Conservation (phyloP, 1,140 invertebrate genomes). For the Drosophila sucinea region DNA sequence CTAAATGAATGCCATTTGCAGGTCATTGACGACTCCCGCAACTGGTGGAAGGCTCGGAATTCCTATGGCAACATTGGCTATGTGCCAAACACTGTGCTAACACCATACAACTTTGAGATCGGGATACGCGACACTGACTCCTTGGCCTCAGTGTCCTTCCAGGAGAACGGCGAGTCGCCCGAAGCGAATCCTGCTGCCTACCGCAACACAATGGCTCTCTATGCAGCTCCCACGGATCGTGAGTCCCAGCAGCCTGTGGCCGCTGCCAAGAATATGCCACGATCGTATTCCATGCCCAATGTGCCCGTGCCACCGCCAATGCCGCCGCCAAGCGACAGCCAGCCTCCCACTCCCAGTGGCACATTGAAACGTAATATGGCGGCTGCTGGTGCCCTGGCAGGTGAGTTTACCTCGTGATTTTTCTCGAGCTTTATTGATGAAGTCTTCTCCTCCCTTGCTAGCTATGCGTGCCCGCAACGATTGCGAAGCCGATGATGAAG, state of each 20-base stretch:
- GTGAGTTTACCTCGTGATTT: slow-evolving; percentile 36
- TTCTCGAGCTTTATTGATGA: neutral
- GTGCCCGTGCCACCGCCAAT: slow-evolving; percentile 78
- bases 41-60: slow-evolving; percentile 99
- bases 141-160: slow-evolving; percentile 45
- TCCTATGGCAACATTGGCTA: slow-evolving; percentile 93
- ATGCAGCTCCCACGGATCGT: slow-evolving; percentile 45
- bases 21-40: slow-evolving; percentile 96
- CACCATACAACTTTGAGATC: slow-evolving; percentile 84
- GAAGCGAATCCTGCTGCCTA: slow-evolving; percentile 52
- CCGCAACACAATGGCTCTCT: slow-evolving; percentile 70
- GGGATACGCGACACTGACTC: slow-evolving; percentile 67
- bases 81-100: slow-evolving; percentile 98
- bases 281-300: slow-evolving; percentile 75
- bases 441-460: slow-evolving; percentile 12
- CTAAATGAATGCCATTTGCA: slow-evolving; percentile 69
- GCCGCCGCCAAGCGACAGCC: slow-evolving; percentile 70
- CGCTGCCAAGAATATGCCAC: slow-evolving; percentile 57
- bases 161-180: slow-evolving; percentile 45
- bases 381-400: slow-evolving; percentile 58
- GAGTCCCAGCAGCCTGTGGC: slow-evolving; percentile 47
- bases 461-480: slow-evolving; percentile 72
- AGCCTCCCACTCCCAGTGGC: slow-evolving; percentile 67
- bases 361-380: slow-evolving; percentile 67
- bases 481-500: slow-evolving; percentile 59